Evolutionary conservation across 2,797 vertebrate genomes (phyloP).

Genomic region (Lacerta agilis): DNA sequence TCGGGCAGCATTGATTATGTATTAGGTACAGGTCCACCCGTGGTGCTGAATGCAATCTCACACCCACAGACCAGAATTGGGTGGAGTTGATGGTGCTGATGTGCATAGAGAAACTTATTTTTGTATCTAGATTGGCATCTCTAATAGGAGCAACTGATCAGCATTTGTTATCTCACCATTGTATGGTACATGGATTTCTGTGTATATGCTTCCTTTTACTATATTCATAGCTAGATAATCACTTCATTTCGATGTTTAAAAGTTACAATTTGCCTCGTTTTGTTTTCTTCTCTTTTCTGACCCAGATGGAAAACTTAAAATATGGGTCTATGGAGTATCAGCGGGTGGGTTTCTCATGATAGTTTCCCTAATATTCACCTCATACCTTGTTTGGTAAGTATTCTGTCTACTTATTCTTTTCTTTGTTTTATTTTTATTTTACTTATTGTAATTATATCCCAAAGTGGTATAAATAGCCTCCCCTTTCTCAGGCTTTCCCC

Average conservation of each 20-base stretch:
- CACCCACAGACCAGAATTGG: neutral
- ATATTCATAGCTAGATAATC: neutral
- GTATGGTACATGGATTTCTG: neutral
- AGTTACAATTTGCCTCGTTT: constrained; percentile 39
- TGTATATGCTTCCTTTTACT: neutral
- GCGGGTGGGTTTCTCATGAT: constrained; percentile 91
- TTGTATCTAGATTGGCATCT: neutral
- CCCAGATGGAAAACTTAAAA: constrained; percentile 94
- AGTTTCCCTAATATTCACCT: constrained; percentile 89
- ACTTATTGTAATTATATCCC: too few species aligned
- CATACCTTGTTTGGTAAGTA: constrained; percentile 95
- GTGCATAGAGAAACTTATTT: neutral
- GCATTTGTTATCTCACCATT: neutral
- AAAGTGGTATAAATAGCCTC: too few species aligned
- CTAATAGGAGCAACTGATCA: neutral
- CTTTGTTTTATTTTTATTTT: neutral
- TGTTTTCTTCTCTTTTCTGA: constrained; percentile 64
- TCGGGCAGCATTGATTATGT: neutral
- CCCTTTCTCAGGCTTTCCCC: too few species aligned
- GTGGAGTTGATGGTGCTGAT: neutral
- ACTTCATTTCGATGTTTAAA: neutral
- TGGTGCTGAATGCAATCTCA: neutral
- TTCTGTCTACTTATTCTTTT: constrained; percentile 1
- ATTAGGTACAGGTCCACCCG: neutral
- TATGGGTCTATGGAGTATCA: constrained; percentile 96